Evolutionary conservation across 2,888 invertebrate species (phyloP), one percentile per base, ranked within the genome.

Genomic region (Latrodectus hesperus): DNA sequence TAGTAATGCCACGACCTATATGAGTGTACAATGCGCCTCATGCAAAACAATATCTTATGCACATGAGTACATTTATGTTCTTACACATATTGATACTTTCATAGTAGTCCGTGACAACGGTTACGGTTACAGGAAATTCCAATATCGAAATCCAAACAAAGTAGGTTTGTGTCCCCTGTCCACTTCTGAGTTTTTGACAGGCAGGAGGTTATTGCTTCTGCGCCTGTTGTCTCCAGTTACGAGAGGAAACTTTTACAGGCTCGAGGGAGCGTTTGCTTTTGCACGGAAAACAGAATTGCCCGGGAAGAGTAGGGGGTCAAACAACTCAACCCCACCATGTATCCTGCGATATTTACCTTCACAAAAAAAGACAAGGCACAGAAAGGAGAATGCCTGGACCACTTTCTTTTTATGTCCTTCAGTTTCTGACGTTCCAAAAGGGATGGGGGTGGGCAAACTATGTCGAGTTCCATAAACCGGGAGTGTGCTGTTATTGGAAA

Each of bases 381-480:
- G 76, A 52, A 11, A n/a, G 10, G 49, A 38, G n/a, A 60, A 14
- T 38, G 70, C 51, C 6, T 49, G 10, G 17, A 5, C 72, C 64
- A 71, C 79, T 80, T 71, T 72, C 71, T 49, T 80, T 80, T 80
- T 80, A 80, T 80, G 79, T 80, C 38, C 38, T 80, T 80, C 72
- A 80, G 71, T 71, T 80, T 49, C 60, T 22, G n/a, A 12, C n/a
- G 70, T 55, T 76, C 38, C 38, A 38, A 38, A 38, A 38, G 38
- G 38, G 38, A 17, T 65, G 12, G 72, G 60, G n/a, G 60, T 9
- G 38, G 51, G 79, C 49, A 72, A 80, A 71, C 51, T 72, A 72
- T 38, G 72, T 55, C 49, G 53, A n/a, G 26, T n/a, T n/a, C 53
- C 64, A 80, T 80, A 80, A 80, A 80, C 26, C 60, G 26, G 26